These are phyloP conservation scores for Cheilosia pagana DNA, from an alignment of 2,888 invertebrate species.

Conservation along the genomic window DNA sequence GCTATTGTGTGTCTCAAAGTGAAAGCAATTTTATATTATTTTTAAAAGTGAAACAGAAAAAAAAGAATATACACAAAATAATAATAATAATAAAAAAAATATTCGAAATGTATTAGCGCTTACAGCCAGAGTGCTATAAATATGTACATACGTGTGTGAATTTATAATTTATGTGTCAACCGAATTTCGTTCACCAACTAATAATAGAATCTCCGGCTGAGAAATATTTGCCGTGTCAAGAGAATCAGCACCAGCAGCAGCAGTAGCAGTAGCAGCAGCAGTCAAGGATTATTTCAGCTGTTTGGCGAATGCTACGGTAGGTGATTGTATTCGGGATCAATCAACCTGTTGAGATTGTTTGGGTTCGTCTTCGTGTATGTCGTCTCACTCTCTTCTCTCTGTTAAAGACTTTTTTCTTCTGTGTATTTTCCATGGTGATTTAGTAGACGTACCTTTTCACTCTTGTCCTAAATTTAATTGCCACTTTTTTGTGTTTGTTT, in stretches of 20 bases:
- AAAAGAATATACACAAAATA: conserved; percentile 13
- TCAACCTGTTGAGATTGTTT: conserved; percentile 74
- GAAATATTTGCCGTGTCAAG: conserved; percentile 55
- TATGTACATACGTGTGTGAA: conserved; percentile 42
- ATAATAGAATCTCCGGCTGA: conserved; percentile 64
- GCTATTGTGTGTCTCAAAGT: conserved; percentile 52
- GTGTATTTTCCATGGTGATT: not conserved
- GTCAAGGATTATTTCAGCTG: conserved; percentile 74
- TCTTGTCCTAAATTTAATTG: too few relatives aligned
- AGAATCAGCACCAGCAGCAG: too few relatives aligned
- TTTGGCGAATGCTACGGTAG: conserved; percentile 65
- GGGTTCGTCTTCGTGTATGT: conserved; percentile 33
- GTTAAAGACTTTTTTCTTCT: not conserved
- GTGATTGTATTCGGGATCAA: conserved; percentile 69
- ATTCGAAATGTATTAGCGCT: conserved; percentile 54
- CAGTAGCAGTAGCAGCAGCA: too few relatives aligned
- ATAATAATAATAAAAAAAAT: conserved; percentile 41
- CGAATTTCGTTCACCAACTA: conserved; percentile 59
- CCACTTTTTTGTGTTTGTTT: too few relatives aligned
- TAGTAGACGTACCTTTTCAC: too few relatives aligned
- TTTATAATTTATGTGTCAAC: conserved; percentile 72
- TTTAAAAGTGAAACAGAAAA: conserved; percentile 59
- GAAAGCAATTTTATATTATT: conserved; percentile 62
- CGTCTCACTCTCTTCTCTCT: conserved; percentile 2
- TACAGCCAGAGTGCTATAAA: conserved; percentile 50